Base-by-base conservation (phyloP, 2,888 invertebrate species). In the Leucoptera coffeella region DNA sequence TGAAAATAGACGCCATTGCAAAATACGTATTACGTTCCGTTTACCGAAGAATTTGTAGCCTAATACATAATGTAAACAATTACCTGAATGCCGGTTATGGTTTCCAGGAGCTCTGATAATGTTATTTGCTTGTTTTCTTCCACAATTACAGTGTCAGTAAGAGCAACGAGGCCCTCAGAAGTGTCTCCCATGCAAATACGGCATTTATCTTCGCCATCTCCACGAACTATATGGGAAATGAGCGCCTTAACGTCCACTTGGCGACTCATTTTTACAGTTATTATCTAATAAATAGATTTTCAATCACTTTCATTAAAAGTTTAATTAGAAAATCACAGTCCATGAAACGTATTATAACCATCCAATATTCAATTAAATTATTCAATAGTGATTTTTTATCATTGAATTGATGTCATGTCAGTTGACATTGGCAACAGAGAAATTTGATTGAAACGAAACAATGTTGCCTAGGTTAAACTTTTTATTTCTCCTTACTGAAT, bases 181-280 rank as follows among this genome's bases (percentile, higher is more conserved):
- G 69, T 67, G 29, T 62, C 65, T 2, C 67, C 65, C 61, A 69
- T 55, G 34, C 69, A 69, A 36, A 67, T 67, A 39, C 67, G 46
- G 37, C 67, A 69, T 51, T 50, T 59, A 30, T 67, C 55, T 22
- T 45, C 40, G 3, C 69, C 69, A 35, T 69, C 67, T 33, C 67
- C 65, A 30, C 50, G 47, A 14, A 67, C 52, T 31, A 69, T 57
- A 36, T 69, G 67, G n/a, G 67, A 64, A 30, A 69, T 50, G 30
- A 69, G 42, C 4, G 67, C 61, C 34, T 62, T 69, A 19, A 67
- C 40, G 34, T 69, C 57, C 20, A 69, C 53, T 50, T 62, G 52
- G 12, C 57, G 52, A 30, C 37, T 54, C 64, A 64, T 67, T 38
- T 36, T 50, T 13, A 17, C 11, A 17, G 6, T 17, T 17, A 17